These are phyloP conservation scores for Dreissena rostriformis DNA, from an alignment of 1,140 invertebrate genomes.

Conservation along the genomic window DNA sequence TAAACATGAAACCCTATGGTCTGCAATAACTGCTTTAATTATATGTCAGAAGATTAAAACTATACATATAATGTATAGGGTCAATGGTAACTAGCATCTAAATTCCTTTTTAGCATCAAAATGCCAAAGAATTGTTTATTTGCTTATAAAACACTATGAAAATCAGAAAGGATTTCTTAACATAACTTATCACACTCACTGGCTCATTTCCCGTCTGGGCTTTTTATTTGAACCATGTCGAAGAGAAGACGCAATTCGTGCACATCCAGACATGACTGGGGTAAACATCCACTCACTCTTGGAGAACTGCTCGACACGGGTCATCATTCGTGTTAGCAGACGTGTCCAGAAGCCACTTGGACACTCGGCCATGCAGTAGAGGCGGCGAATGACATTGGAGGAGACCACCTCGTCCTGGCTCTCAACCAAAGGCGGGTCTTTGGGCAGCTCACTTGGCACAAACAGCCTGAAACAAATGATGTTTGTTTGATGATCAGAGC, in stretches of 20 bases:
- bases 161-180: too few species aligned
- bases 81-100: too few species aligned
- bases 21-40: too few species aligned
- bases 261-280: slow-evolving; percentile 4
- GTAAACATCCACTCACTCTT: slow-evolving; percentile 43
- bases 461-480: slow-evolving; percentile 66
- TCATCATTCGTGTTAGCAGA: slow-evolving; percentile 84
- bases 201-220: slow-evolving; percentile 2
- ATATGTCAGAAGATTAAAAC: too few species aligned
- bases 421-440: slow-evolving; percentile 58
- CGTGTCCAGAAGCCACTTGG: slow-evolving; percentile 98
- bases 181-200: slow-evolving; percentile 6
- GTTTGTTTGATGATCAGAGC: too few species aligned
- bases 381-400: slow-evolving; percentile 57
- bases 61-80: too few species aligned
- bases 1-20: too few species aligned
- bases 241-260: slow-evolving; percentile 1
- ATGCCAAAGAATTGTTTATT: too few species aligned
- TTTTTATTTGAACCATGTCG: not conserved
- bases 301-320: slow-evolving; percentile 58
- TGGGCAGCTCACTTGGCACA: slow-evolving; percentile 69
- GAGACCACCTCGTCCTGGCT: not conserved
- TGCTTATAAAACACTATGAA: too few species aligned
- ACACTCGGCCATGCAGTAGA: slow-evolving; percentile 92
- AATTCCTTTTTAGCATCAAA: too few species aligned